Evolutionary conservation across 2,797 vertebrate genomes (phyloP), one percentile per base, ranked within the genome.

Genomic region (Hydrophis major): DNA sequence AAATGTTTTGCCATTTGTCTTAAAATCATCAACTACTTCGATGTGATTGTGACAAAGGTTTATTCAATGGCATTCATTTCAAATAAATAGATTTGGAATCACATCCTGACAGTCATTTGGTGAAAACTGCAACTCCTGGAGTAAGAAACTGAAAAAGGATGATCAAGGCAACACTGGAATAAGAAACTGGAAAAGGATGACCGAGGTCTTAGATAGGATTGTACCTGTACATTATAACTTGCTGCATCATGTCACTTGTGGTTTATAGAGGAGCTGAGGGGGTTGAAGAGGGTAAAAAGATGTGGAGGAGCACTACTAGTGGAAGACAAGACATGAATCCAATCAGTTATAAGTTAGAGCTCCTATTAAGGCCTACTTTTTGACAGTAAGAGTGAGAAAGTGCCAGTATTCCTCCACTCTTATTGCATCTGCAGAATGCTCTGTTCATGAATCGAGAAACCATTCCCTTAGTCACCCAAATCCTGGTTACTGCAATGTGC

Each of bases 1-100:
- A 92, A 95, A 92, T 93, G 74, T 83, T 96, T 96, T 93, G 95
- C 95, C 94, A 95, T 96, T 95, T 95, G 94, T 93, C 93, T 94
- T 95, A 2, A 94, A 94, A 92, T 95, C 94, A 94, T 47, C 94
- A 95, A 94, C 95, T 95, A 11, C 74, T 96, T 95, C 93, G 94
- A 28, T 94, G 93, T 89, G 89, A 55, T 47, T 83, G 37, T 22
- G 57, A 32, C 16, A 61, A 66, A 63, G 22, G 22, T 91, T 61
- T 83, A n/a, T 88, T 47, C 37, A 78, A 22, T 78, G 8, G 74
- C 74, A 22, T 78, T 18, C 42, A 8, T 78, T 78, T 78, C 32
- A 74, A 37, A 6, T 78, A 42, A 78, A 78, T 37, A 20, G 3
- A 20, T 37, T 37, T 78, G 69, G 32, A 42, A 3, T 78, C 69